Evolutionary conservation across 2,888 invertebrate species (phyloP), one percentile per base, ranked within the genome.

Genomic region (Sphinx pinastri): DNA sequence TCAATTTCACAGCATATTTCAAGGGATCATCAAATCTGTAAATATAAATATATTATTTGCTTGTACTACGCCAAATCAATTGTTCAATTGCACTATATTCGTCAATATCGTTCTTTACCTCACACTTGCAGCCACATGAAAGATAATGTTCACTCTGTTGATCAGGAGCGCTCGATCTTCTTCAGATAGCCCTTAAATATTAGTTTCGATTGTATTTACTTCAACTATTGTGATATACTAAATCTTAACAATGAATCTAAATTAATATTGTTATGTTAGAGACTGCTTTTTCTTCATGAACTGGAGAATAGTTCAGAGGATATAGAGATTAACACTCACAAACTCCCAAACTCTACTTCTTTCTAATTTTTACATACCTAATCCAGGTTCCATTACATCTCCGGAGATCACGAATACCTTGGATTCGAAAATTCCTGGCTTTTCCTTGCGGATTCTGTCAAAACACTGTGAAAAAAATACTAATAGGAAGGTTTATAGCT

Each of bases 51-150:
- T 16, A 66, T 1, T 45, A 49, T 19, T 8, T 11, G 4, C 16
- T 67, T 14, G 4, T 11, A 8, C 8, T 14, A 38, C 16, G 12
- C 19, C 25, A 11, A 13, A 13, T 31, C 11, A 19, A 16, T 14
- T 4, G 10, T 2, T 25, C 25, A 25, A 10, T 31, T 14, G 8
- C 14, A 8, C 3, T n/a, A 55, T 3, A 12, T 2, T 45, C 25
- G 6, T 2, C 7, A 14, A 8, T 31, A 60, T 10, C 12, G 13
- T 45, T 12, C n/a, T 8, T 60, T 78, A 87, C 95, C 95, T 95
- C 2, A 98, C 97, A 63, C 97, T 97, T 0, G 98, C 98, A 2
- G 98, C 98, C 4, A 96, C 96, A 80, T 98, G 97, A 81, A 96
- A 97, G 1, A 98, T 95, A 0, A 97, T 89, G 31, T 95, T 94